Base-by-base conservation (phyloP, 2,113 vertebrate genomes). In the Crocuta crocuta region DNA sequence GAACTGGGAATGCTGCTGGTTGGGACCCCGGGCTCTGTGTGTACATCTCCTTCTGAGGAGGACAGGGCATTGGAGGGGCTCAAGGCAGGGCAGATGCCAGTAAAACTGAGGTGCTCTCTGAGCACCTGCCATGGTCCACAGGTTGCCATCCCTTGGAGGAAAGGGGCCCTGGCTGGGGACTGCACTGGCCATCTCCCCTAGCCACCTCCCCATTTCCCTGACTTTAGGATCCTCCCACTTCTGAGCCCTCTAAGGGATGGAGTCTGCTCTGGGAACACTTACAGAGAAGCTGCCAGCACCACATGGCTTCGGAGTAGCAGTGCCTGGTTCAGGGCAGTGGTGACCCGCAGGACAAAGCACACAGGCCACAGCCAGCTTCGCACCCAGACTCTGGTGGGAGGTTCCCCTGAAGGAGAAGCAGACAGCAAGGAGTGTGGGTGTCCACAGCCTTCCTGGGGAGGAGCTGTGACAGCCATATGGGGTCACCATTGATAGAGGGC, bases 241-340 rank as follows among this genome's bases (percentile, higher is more conserved):
- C 58, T 28, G 12, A 48, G 48, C 11, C 35, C n/a, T 43, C 86
- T 80, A 55, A 13, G 45, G 4, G 71, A 33, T 5, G 6, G 26
- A 19, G 10, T 53, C 50, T 48, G 24, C n/a, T 58, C 48, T 45
- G n/a, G 10, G 10, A 15, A 83, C 53, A 92, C 99, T 99, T 98
- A 99, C 99, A n/a, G 99, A 99, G 98, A 99, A 99, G 97, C 98
- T 99, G 96, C 99, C 99, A 95, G 98, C 90, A 58, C 99, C 98
- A 71, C 99, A 99, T 0, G 98, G 95, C 93, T 24, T 98, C 55
- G 99, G 99, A 92, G 97, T 98, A 94, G 97, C 95, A 2, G 99
- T 99, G 89, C 99, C 99, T 95, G 98, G 98, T 81, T 98, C 97
- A 58, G 99, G 99, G 97, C 99, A 99, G 85, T 98, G 99, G 96